Percentiles rank a stretch among this genome's conserved stretches.
Conservation (phyloP, 1,140 invertebrate genomes). For the Anadara kagoshimensis region DNA sequence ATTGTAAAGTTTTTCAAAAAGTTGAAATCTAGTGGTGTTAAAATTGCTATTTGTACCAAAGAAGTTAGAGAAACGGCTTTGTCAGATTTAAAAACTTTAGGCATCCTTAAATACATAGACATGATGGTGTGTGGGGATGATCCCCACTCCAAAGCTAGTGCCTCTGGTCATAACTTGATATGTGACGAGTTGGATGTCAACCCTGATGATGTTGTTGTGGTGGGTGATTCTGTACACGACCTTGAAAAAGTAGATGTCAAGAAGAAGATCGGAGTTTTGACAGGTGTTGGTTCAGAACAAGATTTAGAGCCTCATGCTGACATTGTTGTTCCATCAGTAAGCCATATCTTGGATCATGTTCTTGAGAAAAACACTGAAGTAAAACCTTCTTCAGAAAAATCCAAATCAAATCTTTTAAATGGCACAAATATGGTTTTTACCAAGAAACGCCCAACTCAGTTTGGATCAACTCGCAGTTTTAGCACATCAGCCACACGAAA, state of each 20-base stretch:
- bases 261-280: slow-evolving; percentile 73
- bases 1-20: slow-evolving; percentile 62
- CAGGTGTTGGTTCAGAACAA: slow-evolving; percentile 56
- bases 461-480: slow-evolving; percentile 17
- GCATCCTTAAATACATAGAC: slow-evolving; percentile 70
- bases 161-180: slow-evolving; percentile 65
- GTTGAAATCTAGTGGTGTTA: slow-evolving; percentile 70
- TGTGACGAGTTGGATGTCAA: slow-evolving; percentile 71
- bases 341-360: slow-evolving; percentile 45
- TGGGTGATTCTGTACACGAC: slow-evolving; percentile 75
- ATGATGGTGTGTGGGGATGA: slow-evolving; percentile 76
- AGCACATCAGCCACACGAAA: slow-evolving; percentile 28
- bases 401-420: neutral
- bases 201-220: slow-evolving; percentile 70
- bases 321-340: slow-evolving; percentile 57
- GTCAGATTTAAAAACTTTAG: slow-evolving; percentile 62
- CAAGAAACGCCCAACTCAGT: neutral
- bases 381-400: neutral
- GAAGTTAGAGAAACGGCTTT: slow-evolving; percentile 69
- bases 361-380: slow-evolving; percentile 4
- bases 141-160: slow-evolving; percentile 64
- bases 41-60: slow-evolving; percentile 75
- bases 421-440: neutral
- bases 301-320: slow-evolving; percentile 62
- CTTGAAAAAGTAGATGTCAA: slow-evolving; percentile 73